These are phyloP conservation scores for Calosoma granatense DNA, from an alignment of 1,140 invertebrate species.

Conservation along the genomic window DNA sequence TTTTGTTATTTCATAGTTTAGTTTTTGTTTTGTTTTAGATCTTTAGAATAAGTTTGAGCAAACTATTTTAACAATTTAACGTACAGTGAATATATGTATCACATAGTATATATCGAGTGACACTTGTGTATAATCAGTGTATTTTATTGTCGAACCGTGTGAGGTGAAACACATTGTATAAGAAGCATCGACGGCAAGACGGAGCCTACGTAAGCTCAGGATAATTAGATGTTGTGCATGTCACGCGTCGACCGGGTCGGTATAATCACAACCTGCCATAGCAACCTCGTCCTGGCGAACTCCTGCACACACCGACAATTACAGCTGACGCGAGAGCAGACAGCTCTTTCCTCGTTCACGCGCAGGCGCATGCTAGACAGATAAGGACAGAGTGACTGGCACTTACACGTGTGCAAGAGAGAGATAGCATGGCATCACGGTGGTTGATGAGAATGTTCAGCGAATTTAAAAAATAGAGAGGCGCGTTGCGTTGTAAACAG, in stretches of 20 bases:
- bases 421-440: background rate
- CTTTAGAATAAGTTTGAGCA: too few relatives aligned
- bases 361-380: background rate
- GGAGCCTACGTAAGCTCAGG: conserved; percentile 1
- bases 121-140: too few relatives aligned
- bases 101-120: too few relatives aligned
- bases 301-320: background rate
- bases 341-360: background rate
- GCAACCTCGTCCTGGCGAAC: background rate
- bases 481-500: background rate
- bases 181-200: conserved; percentile 7
- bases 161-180: too few relatives aligned
- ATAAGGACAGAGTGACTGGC: background rate
- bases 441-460: conserved; percentile 6
- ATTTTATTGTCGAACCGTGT: too few relatives aligned
- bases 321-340: background rate
- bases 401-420: background rate
- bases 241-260: conserved; percentile 16
- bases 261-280: conserved; percentile 8
- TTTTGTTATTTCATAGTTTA: too few relatives aligned
- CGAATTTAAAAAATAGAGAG: background rate
- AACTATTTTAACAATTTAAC: too few relatives aligned
- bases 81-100: too few relatives aligned
- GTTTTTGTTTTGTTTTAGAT: too few relatives aligned
- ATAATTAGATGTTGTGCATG: conserved; percentile 22